These are phyloP conservation scores for Apostichopus californicus DNA, from an alignment of 35 echinoderm and acorn worm genomes.

Conservation along the genomic window DNA sequence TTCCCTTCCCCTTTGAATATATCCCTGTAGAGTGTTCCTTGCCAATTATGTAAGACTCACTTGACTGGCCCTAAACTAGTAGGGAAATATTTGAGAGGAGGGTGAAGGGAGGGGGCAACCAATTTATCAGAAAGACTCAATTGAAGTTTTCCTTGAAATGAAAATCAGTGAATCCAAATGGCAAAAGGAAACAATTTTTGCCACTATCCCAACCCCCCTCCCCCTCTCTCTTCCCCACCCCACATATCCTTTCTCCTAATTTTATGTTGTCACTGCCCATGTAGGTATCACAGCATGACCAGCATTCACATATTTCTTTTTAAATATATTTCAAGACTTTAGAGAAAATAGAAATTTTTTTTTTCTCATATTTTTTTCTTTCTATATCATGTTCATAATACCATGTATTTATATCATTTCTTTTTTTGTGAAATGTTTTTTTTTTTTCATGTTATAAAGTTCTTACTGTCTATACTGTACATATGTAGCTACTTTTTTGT, in stretches of 20 bases:
- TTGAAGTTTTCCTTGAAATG: no score
- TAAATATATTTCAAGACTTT: neutral
- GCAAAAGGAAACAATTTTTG: no score
- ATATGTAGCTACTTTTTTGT: conserved; percentile 21
- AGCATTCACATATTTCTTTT: neutral
- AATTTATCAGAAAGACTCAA: no score
- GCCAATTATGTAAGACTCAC: no score
- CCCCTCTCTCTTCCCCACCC: neutral
- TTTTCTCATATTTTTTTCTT: conserved; percentile 5
- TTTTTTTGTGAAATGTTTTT: neutral
- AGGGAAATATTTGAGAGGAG: no score
- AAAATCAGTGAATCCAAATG: no score
- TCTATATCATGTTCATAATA: conserved; percentile 36
- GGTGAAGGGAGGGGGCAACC: no score
- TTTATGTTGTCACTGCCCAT: neutral
- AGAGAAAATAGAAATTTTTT: neutral
- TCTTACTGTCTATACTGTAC: conserved; percentile 40
- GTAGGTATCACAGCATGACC: neutral
- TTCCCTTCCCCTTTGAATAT: no score
- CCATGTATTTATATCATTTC: conserved; percentile 44
- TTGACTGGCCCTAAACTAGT: no score
- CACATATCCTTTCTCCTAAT: neutral
- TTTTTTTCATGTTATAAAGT: conserved; percentile 31
- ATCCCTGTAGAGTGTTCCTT: no score
- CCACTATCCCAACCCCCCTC: neutral